phyloP scores from a whole-genome alignment of 2,797 vertebrate species.

The Epinephelus awoara region DNA sequence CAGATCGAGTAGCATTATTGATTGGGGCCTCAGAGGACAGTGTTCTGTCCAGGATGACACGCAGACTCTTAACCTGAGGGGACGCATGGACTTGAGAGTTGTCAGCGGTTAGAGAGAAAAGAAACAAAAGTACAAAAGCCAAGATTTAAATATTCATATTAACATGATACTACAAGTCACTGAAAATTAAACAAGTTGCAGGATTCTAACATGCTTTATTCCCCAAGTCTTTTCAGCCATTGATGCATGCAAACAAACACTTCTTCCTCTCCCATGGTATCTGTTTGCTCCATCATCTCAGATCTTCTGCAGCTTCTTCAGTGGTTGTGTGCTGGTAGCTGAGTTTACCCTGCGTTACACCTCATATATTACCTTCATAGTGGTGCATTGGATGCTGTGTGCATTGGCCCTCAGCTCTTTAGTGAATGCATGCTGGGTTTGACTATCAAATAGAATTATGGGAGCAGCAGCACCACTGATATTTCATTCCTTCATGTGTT shows the following conservation, averaged over 20 bases:
- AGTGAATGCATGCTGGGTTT: background rate
- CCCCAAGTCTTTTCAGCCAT: background rate
- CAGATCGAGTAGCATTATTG: no score
- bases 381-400: background rate
- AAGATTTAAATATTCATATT: no score
- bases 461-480: background rate
- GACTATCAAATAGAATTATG: background rate
- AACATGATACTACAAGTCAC: background rate
- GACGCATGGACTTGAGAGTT: no score
- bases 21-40: no score
- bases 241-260: background rate
- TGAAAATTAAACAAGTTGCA: background rate
- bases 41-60: no score
- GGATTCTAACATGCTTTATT: background rate
- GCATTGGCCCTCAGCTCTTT: background rate
- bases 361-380: no score
- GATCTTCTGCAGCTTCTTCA: background rate
- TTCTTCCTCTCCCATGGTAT: background rate
- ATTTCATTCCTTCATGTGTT: background rate
- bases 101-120: no score
- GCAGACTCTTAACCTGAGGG: no score
- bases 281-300: background rate
- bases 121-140: no score
- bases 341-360: background rate
- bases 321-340: background rate